Evolutionary conservation across 2,797 vertebrate genomes (phyloP).

Genomic region (Heteromormyrus szaboi): DNA sequence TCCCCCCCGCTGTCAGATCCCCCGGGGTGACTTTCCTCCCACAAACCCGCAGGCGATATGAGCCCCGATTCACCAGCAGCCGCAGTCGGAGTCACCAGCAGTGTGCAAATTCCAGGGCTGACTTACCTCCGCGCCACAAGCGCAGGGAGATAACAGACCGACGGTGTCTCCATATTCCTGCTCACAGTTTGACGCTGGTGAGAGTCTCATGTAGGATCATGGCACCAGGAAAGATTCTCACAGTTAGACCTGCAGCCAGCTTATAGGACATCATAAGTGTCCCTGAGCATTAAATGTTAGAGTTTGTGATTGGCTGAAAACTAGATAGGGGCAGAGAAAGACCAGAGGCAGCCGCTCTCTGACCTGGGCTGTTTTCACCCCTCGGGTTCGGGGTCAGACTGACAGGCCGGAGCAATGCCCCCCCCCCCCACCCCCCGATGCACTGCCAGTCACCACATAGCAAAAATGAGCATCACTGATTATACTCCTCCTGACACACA

Average conservation of each 20-base stretch:
- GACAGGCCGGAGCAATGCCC: not conserved
- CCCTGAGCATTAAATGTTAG: not conserved
- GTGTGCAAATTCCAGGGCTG: not conserved
- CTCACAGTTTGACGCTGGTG: not conserved
- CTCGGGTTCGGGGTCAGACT: not conserved
- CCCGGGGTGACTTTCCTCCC: not conserved
- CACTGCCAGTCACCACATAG: not conserved
- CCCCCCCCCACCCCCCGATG: not conserved
- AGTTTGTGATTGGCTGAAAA: not conserved
- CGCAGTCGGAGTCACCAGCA: not conserved
- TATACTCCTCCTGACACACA: not conserved
- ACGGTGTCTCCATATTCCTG: not conserved
- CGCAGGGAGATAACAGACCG: not conserved
- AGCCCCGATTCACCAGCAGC: not conserved
- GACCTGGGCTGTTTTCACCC: not conserved
- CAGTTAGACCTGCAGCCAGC: not conserved
- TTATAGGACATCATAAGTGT: not conserved
- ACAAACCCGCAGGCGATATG: not conserved
- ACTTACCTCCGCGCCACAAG: not conserved
- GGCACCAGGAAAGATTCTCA: not conserved
- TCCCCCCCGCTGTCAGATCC: not conserved
- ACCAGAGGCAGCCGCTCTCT: not conserved
- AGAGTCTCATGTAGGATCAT: not conserved
- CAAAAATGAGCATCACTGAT: not conserved
- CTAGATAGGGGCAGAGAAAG: not conserved